phyloP scores from a whole-genome alignment of 2,888 invertebrate genomes.

The Teinopalpus imperialis region DNA sequence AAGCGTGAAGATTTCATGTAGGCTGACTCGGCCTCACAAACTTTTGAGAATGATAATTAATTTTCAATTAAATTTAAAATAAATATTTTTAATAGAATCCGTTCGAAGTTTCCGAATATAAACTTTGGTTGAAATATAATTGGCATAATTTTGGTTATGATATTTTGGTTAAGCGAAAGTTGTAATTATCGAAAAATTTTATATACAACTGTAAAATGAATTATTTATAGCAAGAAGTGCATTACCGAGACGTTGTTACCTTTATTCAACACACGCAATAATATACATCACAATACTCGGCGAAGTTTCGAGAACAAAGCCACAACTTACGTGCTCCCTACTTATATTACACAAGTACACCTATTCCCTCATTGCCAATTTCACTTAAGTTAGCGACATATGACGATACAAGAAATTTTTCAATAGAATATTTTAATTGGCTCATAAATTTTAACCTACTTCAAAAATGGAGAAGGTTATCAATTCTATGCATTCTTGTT shows the following conservation, averaged over 20 bases:
- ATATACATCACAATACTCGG: slow-evolving; percentile 64
- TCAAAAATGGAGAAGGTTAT: too few relatives aligned
- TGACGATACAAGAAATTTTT: slow-evolving; percentile 12
- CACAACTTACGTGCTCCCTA: slow-evolving; percentile 63
- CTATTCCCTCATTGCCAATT: slow-evolving; percentile 69
- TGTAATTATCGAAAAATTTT: slow-evolving; percentile 18
- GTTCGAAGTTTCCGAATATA: slow-evolving; percentile 12
- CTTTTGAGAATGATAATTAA: slow-evolving; percentile 71
- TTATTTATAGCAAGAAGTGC: slow-evolving; percentile 32
- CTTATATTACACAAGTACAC: slow-evolving; percentile 50
- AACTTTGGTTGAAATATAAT: slow-evolving; percentile 11
- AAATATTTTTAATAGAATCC: slow-evolving; percentile 23
- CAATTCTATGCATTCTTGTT: too few relatives aligned
- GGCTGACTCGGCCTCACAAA: slow-evolving; percentile 55
- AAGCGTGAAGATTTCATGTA: slow-evolving; percentile 77
- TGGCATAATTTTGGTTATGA: slow-evolving; percentile 6
- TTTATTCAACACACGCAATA: slow-evolving; percentile 60
- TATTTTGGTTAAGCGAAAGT: slow-evolving; percentile 1
- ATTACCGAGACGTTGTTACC: slow-evolving; percentile 45
- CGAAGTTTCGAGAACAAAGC: slow-evolving; percentile 73
- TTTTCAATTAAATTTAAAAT: slow-evolving; percentile 46
- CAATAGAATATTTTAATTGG: neutral
- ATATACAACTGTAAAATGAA: slow-evolving; percentile 25
- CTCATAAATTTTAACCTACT: too few relatives aligned
- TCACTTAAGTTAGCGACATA: slow-evolving; percentile 60